Evolutionary conservation across 2,113 vertebrate species (phyloP).

Genomic region (Eira barbara): DNA sequence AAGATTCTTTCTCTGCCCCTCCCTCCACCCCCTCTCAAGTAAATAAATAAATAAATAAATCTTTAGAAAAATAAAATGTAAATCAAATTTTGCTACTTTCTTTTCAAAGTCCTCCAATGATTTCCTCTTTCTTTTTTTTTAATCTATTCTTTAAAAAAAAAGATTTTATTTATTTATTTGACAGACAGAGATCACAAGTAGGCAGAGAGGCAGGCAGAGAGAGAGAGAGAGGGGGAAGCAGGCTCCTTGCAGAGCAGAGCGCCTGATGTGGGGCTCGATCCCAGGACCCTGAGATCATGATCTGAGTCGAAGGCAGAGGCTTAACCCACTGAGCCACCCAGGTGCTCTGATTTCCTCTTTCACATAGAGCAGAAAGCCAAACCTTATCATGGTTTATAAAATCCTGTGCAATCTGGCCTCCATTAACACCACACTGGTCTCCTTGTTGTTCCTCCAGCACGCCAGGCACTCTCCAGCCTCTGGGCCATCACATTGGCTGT

Average conservation of each 20-base stretch:
- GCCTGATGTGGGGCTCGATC: too few species aligned
- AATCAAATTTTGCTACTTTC: not conserved
- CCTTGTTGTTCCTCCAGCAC: not conserved
- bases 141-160: too few species aligned
- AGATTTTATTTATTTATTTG: too few species aligned
- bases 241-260: too few species aligned
- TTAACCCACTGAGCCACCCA: too few species aligned
- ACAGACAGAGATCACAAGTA: too few species aligned
- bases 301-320: too few species aligned
- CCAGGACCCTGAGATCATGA: too few species aligned
- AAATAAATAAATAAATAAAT: not conserved
- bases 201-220: too few species aligned
- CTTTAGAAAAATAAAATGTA: not conserved
- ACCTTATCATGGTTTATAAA: not conserved
- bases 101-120: not conserved
- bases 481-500: not conserved
- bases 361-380: not conserved
- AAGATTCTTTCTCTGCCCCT: not conserved
- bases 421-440: not conserved
- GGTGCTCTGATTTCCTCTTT: not conserved
- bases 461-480: not conserved
- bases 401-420: not conserved
- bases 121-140: not conserved
- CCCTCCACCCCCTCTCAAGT: not conserved
- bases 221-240: accelerated